Percentiles rank a stretch among this genome's conserved stretches.
Evolutionary conservation across 2,797 vertebrate genomes (phyloP).

Genomic region (Meda fulgida): DNA sequence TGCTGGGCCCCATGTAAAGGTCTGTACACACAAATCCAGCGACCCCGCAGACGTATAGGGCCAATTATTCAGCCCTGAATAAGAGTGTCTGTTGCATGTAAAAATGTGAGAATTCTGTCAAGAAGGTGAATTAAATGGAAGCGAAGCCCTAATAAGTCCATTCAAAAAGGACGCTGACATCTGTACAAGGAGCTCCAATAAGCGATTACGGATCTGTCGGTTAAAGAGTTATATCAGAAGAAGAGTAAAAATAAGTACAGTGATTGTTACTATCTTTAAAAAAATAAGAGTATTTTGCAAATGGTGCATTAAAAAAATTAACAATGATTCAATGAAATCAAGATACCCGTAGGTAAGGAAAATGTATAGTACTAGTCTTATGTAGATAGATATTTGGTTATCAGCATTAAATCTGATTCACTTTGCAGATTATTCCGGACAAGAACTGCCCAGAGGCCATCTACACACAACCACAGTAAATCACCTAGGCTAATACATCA

Average conservation of each 20-base stretch:
- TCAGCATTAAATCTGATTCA: too few relatives aligned
- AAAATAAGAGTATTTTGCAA: neutral
- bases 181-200: neutral
- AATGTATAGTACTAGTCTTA: neutral
- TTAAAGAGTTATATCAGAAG: neutral
- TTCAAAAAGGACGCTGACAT: neutral
- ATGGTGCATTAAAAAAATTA: neutral
- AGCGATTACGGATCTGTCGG: neutral
- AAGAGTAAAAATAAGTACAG: neutral
- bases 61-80: constrained; percentile 77
- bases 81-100: constrained; percentile 12
- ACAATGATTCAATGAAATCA: neutral
- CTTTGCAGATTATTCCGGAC: neutral
- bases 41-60: constrained; percentile 74
- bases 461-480: neutral
- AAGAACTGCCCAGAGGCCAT: neutral
- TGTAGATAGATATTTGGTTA: constrained; percentile 5
- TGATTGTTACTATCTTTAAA: neutral
- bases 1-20: constrained; percentile 77
- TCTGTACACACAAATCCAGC: constrained; percentile 78
- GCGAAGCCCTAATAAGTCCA: constrained; percentile 13
- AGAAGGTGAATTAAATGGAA: constrained; percentile 49
- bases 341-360: neutral
- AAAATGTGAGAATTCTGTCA: constrained; percentile 15
- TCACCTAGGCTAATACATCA: neutral